Percentiles rank a stretch among this genome's conserved stretches.
These are phyloP conservation scores for Spodoptera exigua DNA, from an alignment of 2,888 invertebrate species.

Conservation along the genomic window DNA sequence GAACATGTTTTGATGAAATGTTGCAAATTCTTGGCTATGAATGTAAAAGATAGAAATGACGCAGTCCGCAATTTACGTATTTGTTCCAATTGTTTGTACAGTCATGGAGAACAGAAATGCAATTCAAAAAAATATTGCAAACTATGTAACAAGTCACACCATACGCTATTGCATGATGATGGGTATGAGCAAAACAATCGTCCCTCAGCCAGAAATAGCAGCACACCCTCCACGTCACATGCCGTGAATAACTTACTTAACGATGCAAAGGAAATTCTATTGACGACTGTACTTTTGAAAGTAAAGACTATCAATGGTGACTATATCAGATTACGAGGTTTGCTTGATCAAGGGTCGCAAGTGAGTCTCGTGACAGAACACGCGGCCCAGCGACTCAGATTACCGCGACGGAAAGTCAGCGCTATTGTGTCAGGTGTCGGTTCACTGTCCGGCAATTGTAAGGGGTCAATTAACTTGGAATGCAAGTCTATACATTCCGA, in stretches of 20 bases:
- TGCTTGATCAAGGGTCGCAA: not conserved
- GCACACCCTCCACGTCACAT: not conserved
- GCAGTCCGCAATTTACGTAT: not conserved
- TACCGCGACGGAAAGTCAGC: not conserved
- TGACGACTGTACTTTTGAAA: not conserved
- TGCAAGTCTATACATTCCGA: not conserved
- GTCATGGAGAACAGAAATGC: not conserved
- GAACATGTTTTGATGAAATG: no score
- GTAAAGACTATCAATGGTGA: not conserved
- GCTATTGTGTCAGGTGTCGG: not conserved
- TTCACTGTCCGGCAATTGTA: not conserved
- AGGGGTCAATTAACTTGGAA: no score
- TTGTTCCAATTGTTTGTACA: not conserved
- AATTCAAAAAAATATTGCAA: not conserved
- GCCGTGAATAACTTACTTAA: not conserved
- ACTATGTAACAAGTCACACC: not conserved
- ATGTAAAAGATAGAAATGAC: not conserved
- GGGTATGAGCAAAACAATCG: no score
- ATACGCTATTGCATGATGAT: conserved; percentile 1
- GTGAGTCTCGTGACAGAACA: not conserved
- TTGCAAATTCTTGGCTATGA: not conserved
- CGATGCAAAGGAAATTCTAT: not conserved
- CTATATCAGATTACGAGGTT: not conserved
- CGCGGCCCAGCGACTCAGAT: conserved; percentile 1
- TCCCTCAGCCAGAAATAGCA: not conserved